Conservation (phyloP, 2,113 vertebrate species). For the Orthonyx spaldingii region DNA sequence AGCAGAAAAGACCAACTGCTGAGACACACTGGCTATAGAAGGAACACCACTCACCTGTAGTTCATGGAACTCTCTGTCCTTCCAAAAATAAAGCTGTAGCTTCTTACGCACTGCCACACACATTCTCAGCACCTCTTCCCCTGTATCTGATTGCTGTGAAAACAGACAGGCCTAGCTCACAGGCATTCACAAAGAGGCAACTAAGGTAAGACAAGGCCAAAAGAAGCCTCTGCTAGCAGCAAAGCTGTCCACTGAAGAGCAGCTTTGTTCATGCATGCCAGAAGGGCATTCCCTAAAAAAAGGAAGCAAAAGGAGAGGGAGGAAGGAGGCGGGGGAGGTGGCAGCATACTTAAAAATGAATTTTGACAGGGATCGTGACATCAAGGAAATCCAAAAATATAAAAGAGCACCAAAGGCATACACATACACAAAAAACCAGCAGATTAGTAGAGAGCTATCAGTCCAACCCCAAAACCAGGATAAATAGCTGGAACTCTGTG, state of each 20-base stretch:
- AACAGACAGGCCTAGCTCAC: background rate
- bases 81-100: slow-evolving; percentile 96
- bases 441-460: background rate
- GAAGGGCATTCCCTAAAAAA: background rate
- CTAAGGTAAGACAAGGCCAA: background rate
- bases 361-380: background rate
- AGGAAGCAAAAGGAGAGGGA: background rate
- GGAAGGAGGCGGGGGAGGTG: rapidly evolving
- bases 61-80: slow-evolving; percentile 93
- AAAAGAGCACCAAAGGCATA: background rate
- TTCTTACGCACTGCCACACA: slow-evolving; percentile 96
- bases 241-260: background rate
- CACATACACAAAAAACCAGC: background rate
- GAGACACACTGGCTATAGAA: background rate
- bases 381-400: background rate
- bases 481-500: background rate
- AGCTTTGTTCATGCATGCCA: background rate
- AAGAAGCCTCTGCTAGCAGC: background rate
- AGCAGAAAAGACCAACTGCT: background rate
- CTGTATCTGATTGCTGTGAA: slow-evolving; percentile 78
- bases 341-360: background rate
- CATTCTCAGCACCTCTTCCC: slow-evolving; percentile 89
- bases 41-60: slow-evolving; percentile 71
- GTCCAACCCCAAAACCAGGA: background rate
- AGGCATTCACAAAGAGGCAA: background rate